Base-by-base conservation (phyloP, 2,113 vertebrate species). In the Asarcornis scutulata region DNA sequence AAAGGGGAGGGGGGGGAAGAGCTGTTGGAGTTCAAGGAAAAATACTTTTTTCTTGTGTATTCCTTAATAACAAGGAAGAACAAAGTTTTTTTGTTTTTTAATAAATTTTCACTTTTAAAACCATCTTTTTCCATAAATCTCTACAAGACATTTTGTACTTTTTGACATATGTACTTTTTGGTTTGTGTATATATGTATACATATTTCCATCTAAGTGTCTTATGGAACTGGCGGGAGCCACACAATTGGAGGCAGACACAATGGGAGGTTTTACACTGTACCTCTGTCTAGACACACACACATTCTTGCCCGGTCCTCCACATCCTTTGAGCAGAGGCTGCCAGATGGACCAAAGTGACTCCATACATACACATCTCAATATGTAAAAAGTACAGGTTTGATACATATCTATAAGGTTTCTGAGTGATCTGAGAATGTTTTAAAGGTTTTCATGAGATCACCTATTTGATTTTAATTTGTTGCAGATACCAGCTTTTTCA, bases 101-200 rank as follows among this genome's bases (percentile, higher is more conserved):
- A 64, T 52, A 0, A n/a, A 4, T 13, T 60, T n/a, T 59, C 0
- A 63, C 64, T 48, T 58, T 48, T 66, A 27, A 66, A 88, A 40
- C 38, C 22, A 62, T 73, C 0, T 17, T 88, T 88, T 91, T 48
- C 46, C 23, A 17, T 29, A 36, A 7, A 29, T 40, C 16, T 56
- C 0, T 40, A 8, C 32, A 56, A 72, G 86, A 66, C 4, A 1
- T 8, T 2, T 7, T 8, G 32, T 17, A 27, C n/a, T 13, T 17
- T 48, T 63, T 20, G 34, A 36, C 36, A 18, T 44, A 21, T 8
- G 32, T 17, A 27, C n/a, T 12, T 17, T 48, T 63, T 20, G 34
- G 34, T 26, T 25, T 52, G 17, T 20, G 29, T 14, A 46, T n/a
- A 2, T 55, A 2, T 31, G 29, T 53, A 17, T 73, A 78, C 2